Base-by-base conservation (phyloP, 2,888 invertebrate genomes). In the Hydroisotoma schaefferi region DNA sequence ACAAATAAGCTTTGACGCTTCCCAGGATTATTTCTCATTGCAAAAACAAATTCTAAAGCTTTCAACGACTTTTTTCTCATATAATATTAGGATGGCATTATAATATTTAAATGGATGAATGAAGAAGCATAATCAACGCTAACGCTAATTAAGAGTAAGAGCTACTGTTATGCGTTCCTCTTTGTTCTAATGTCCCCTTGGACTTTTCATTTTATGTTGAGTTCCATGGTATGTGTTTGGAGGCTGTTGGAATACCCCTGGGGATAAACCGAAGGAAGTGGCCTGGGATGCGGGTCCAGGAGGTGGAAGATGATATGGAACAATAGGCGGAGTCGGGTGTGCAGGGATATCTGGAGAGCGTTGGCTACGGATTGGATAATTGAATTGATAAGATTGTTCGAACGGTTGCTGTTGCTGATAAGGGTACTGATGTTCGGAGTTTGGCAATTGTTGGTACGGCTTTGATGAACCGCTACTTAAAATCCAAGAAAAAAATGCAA, bases 281-380 rank as follows among this genome's bases (percentile, higher is more conserved):
- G 20, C n/a, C 15, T 10, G 33, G 15, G 8, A 10, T 40, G 40
- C 20, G 20, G 40, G n/a, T 40, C n/a, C 4, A 40, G 20, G 15
- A 8, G 55, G 25, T 20, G 61, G 61, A 26, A 61, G 48, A 20
- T 46, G 48, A 23, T 48, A 54, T 2, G 61, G 56, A 27, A 61
- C 20, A n/a, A 61, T 43, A 2, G 53, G 44, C 5, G 61, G 61
- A 37, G 47, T 61, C 4, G 56, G 46, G 28, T 60, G 55, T 8
- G 53, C 52, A n/a, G 61, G 61, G 22, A 52, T 26, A 15, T 29
- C 23, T 1, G 43, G 26, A 26, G 10, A 6, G 18, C 23, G n/a
- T 12, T 61, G 52, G 4, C 20, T 15, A 15, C 22, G 23, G 22
- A 15, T 25, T 10, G 47, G 47, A 47, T 47, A 47, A 25, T 12